phyloP scores from a whole-genome alignment of 2,888 invertebrate species.

The Nudaria mundana region DNA sequence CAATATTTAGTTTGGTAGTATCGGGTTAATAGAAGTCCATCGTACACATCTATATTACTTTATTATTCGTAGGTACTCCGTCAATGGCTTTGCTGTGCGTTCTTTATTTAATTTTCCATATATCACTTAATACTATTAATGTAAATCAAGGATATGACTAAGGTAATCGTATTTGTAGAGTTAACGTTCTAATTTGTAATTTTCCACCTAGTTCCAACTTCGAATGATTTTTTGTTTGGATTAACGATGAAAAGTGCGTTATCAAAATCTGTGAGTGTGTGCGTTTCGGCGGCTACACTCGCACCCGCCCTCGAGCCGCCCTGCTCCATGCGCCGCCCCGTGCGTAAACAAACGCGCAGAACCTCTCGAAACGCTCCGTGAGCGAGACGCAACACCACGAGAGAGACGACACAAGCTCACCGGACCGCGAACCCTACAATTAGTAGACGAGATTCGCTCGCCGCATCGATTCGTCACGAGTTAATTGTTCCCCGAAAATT shows the following conservation, averaged over 20 bases:
- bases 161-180: no score
- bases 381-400: slow-evolving; percentile 53
- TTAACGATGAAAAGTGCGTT: slow-evolving; percentile 41
- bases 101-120: no score
- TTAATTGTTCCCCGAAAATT: slow-evolving; percentile 73
- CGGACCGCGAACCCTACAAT: slow-evolving; percentile 73
- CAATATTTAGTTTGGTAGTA: no score
- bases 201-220: no score
- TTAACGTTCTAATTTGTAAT: no score
- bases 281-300: slow-evolving; percentile 49
- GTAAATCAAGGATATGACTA: no score
- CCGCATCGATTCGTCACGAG: slow-evolving; percentile 79
- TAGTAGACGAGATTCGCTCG: slow-evolving; percentile 79
- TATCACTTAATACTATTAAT: no score
- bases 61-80: no score
- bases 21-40: no score
- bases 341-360: slow-evolving; percentile 35
- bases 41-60: no score
- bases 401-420: slow-evolving; percentile 49
- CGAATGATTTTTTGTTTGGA: no score
- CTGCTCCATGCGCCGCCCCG: slow-evolving; percentile 57
- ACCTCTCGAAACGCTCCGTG: slow-evolving; percentile 22
- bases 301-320: slow-evolving; percentile 71
- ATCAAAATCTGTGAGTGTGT: slow-evolving; percentile 56
- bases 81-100: no score